phyloP scores from a whole-genome alignment of 2,797 vertebrate genomes.

The Myiothlypis coronata region DNA sequence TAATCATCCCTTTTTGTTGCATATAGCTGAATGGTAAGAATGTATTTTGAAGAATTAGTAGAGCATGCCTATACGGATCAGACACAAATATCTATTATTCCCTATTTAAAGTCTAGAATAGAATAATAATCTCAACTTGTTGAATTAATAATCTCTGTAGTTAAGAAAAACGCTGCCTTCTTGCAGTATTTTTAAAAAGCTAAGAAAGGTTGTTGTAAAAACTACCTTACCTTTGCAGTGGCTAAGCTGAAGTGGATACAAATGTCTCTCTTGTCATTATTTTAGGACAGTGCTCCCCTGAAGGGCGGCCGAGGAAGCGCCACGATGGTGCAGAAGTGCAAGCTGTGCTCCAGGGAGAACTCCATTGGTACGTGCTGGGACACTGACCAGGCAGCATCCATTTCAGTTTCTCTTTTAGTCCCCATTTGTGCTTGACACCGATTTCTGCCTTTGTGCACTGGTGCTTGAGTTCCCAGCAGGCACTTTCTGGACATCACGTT shows the following conservation, averaged over 20 bases:
- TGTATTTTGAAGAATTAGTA: background rate
- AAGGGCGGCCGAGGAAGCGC: constrained; percentile 94
- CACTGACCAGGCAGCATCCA: background rate
- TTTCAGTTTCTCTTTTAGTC: background rate
- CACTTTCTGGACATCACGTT: background rate
- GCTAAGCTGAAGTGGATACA: background rate
- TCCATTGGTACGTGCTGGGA: constrained; percentile 85
- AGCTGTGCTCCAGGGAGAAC: constrained; percentile 92
- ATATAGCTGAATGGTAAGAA: background rate
- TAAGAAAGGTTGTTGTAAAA: background rate
- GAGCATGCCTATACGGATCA: background rate
- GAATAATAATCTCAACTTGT: background rate
- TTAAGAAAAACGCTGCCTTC: background rate
- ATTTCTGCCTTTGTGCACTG: background rate
- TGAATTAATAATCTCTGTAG: background rate
- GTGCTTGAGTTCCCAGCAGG: background rate
- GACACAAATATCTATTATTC: background rate
- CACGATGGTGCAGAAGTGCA: constrained; percentile 98
- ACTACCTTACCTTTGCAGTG: background rate
- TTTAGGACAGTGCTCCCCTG: constrained; percentile 88
- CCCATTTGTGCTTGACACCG: background rate
- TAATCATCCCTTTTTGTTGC: background rate
- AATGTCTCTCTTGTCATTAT: background rate
- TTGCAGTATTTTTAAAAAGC: background rate
- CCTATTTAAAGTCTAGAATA: background rate